A percentile compares a stretch with the other conserved stretches of the same genome.
Conservation (phyloP, 2,888 invertebrate genomes). For the Heteromurus nitidus region DNA sequence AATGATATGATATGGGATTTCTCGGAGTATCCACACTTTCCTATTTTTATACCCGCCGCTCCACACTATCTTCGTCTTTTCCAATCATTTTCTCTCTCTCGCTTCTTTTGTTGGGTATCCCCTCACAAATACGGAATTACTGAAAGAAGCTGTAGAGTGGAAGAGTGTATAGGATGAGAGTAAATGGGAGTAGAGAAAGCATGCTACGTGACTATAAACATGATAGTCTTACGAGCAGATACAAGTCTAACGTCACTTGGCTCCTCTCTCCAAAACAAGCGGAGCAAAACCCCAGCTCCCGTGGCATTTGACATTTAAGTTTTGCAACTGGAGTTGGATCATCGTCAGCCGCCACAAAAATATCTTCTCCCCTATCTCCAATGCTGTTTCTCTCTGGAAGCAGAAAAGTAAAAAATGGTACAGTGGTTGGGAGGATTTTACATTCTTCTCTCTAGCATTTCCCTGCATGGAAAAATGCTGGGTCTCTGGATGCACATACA, state of each 20-base stretch:
- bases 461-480: no score
- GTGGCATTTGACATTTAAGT: constrained; percentile 63
- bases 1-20: constrained; percentile 6
- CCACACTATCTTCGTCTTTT: background rate
- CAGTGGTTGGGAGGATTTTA: constrained; percentile 1
- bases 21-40: no score
- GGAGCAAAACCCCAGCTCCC: constrained; percentile 8
- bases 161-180: no score
- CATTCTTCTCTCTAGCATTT: background rate
- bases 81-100: background rate
- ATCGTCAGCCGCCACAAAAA: constrained; percentile 14
- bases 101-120: background rate
- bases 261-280: no score
- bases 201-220: no score
- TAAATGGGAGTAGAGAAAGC: no score
- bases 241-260: no score
- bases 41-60: background rate
- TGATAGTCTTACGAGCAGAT: no score
- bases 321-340: constrained; percentile 36
- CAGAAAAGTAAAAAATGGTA: no score
- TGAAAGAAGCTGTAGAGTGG: no score
- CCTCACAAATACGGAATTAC: background rate
- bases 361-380: no score
- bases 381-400: constrained; percentile 8
- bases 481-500: no score